These are phyloP conservation scores for Hypselothyrea guttata DNA, from an alignment of 2,888 invertebrate species.

Conservation along the genomic window DNA sequence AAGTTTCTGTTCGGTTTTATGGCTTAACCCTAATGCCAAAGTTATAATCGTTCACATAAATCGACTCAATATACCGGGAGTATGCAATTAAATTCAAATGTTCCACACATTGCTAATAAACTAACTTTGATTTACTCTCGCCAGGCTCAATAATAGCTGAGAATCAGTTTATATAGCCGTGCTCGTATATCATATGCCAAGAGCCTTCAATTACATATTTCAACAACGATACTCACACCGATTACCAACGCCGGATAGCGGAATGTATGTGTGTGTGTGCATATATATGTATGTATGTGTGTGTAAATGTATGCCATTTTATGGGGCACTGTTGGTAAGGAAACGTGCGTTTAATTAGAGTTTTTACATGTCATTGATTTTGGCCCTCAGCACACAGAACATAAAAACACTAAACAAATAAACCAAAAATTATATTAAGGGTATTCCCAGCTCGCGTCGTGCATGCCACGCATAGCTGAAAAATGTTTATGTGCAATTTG, in stretches of 20 bases:
- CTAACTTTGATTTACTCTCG: neutral
- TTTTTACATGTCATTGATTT: constrained; percentile 74
- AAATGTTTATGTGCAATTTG: constrained; percentile 56
- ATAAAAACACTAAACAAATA: constrained; percentile 27
- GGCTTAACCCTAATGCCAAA: too few relatives aligned
- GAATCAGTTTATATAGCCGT: constrained; percentile 9
- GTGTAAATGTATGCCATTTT: constrained; percentile 26
- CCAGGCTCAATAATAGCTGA: constrained; percentile 28
- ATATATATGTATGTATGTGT: constrained; percentile 10
- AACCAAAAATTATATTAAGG: constrained; percentile 38
- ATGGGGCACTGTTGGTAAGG: constrained; percentile 35
- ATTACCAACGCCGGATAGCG: constrained; percentile 21
- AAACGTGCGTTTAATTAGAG: constrained; percentile 73
- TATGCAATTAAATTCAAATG: constrained; percentile 16
- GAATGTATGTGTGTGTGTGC: neutral
- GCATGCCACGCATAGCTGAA: constrained; percentile 40
- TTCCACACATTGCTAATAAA: constrained; percentile 1
- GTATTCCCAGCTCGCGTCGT: neutral
- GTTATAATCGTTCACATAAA: constrained; percentile 2
- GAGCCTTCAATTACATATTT: constrained; percentile 32
- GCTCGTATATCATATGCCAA: constrained; percentile 38
- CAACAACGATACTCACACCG: constrained; percentile 33
- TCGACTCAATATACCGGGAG: constrained; percentile 2
- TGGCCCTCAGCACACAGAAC: too few relatives aligned
- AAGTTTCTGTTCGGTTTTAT: too few relatives aligned